Percentiles rank a stretch among this genome's conserved stretches.
Evolutionary conservation across 2,888 invertebrate genomes (phyloP).

Genomic region (Teleogryllus oceanicus): DNA sequence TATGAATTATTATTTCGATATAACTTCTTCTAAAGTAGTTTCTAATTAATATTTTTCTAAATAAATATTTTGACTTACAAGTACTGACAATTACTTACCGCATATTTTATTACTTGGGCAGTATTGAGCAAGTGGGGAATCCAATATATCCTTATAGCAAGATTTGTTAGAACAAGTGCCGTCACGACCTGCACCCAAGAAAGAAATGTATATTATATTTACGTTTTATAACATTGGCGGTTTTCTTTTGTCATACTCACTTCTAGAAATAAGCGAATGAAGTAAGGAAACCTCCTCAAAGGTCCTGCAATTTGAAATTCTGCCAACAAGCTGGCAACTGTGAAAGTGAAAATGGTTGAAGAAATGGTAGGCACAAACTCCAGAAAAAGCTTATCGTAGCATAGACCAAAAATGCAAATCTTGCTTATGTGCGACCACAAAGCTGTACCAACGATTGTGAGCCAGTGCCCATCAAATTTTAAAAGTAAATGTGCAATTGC

Average conservation of each 20-base stretch:
- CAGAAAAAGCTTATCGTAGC: neutral
- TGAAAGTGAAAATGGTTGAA: neutral
- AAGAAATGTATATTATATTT: too few species aligned
- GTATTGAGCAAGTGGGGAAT: neutral
- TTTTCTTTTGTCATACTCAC: neutral
- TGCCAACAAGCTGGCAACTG: neutral
- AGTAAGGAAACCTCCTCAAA: neutral
- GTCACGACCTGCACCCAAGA: too few species aligned
- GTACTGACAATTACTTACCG: neutral
- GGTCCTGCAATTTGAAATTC: neutral
- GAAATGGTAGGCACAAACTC: neutral
- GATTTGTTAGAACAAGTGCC: neutral
- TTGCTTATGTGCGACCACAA: neutral
- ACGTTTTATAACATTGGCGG: too few species aligned
- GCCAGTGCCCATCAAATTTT: conserved; percentile 6
- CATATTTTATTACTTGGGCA: neutral
- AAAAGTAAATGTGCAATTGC: conserved; percentile 10
- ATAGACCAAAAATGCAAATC: neutral
- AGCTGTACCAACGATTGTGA: neutral
- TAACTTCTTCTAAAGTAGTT: too few species aligned
- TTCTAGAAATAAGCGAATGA: neutral
- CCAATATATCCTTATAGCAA: neutral
- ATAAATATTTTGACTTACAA: too few species aligned
- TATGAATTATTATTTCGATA: too few species aligned
- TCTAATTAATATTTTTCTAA: too few species aligned